Evolutionary conservation across 2,113 vertebrate species (phyloP).

Genomic region (Micromys minutus): DNA sequence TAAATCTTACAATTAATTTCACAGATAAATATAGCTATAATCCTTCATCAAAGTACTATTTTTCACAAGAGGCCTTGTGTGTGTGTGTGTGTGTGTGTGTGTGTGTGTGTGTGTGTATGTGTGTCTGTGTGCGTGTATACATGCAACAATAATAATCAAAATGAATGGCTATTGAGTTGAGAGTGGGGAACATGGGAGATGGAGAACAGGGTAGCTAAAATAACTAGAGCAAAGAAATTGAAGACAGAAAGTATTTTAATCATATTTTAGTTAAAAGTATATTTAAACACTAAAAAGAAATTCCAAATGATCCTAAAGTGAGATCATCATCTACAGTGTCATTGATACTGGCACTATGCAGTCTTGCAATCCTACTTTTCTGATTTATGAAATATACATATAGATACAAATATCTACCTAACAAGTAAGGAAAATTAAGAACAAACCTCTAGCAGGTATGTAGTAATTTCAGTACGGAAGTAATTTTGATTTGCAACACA

Average conservation of each 20-base stretch:
- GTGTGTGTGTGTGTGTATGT: no score
- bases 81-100: no score
- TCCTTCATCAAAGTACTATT: not conserved
- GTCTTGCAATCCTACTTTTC: not conserved
- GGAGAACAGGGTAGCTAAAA: not conserved
- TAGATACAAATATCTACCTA: not conserved
- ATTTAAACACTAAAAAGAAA: not conserved
- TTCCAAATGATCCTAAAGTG: not conserved
- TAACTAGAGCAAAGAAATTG: not conserved
- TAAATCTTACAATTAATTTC: not conserved
- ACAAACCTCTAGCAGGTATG: not conserved
- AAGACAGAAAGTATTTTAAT: not conserved
- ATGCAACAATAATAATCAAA: not conserved
- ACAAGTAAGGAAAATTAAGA: not conserved
- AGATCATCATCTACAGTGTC: not conserved
- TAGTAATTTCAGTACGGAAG: not conserved
- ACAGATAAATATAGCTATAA: not conserved
- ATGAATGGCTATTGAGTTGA: not conserved
- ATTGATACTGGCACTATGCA: not conserved
- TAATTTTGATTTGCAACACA: not conserved
- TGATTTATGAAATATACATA: not conserved
- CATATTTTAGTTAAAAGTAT: not conserved
- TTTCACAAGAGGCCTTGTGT: not conserved
- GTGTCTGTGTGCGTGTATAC: not conserved
- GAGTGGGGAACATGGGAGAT: not conserved